Percentiles rank a stretch among this genome's conserved stretches.
phyloP scores from a whole-genome alignment of 2,888 invertebrate species.

The Scaptomyza tumidula region DNA sequence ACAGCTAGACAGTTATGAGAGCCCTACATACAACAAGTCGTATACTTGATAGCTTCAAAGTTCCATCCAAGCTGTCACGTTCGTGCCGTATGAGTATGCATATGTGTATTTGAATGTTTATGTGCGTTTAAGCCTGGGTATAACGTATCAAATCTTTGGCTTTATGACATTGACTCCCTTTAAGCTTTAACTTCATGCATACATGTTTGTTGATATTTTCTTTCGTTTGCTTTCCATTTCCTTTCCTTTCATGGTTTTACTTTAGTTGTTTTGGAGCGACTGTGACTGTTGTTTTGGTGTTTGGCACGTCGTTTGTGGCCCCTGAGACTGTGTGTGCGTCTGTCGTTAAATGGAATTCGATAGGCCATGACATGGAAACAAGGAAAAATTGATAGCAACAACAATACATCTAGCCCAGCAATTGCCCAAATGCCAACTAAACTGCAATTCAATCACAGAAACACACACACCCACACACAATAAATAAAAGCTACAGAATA shows the following conservation, averaged over 20 bases:
- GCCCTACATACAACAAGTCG: neutral
- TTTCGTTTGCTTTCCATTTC: conserved; percentile 1
- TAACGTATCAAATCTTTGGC: conserved; percentile 53
- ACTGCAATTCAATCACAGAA: conserved; percentile 67
- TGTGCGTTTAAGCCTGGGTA: conserved; percentile 34
- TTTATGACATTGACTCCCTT: conserved; percentile 30
- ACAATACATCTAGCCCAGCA: conserved; percentile 18
- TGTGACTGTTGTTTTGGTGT: conserved; percentile 24
- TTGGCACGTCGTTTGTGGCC: conserved; percentile 63
- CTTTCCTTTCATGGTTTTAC: neutral
- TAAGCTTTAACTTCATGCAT: conserved; percentile 20
- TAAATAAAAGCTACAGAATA: conserved; percentile 15
- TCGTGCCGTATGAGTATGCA: conserved; percentile 11
- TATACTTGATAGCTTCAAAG: conserved; percentile 25
- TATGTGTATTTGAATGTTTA: conserved; percentile 19
- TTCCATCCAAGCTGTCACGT: conserved; percentile 34
- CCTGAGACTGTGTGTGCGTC: conserved; percentile 24
- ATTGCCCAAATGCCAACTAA: conserved; percentile 51
- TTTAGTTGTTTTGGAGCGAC: conserved; percentile 9
- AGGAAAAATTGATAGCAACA: neutral
- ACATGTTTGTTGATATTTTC: conserved; percentile 33
- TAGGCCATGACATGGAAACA: conserved; percentile 35
- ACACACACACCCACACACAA: neutral
- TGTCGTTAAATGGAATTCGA: conserved; percentile 64
- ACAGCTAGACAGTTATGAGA: conserved; percentile 35